Evolutionary conservation across 2,113 vertebrate species (phyloP).

Genomic region (Periophthalmodon schlosseri): DNA sequence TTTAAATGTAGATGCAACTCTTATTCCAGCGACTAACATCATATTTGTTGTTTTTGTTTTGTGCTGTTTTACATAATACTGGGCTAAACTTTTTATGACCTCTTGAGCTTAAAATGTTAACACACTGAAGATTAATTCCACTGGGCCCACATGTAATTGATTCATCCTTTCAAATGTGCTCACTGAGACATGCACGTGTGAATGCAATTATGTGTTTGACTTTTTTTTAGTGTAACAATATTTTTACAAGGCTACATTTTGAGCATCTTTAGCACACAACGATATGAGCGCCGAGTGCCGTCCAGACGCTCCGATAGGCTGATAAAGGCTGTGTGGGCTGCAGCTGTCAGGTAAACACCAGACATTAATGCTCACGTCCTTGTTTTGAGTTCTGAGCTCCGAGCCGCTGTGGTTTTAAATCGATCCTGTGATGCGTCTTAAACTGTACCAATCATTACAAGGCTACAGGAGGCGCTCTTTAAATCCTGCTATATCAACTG

Average conservation of each 20-base stretch:
- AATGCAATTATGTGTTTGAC: too few species aligned
- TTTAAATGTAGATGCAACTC: too few species aligned
- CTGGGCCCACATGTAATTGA: too few species aligned
- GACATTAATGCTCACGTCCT: conserved; percentile 35
- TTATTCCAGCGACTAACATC: too few species aligned
- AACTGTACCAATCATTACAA: conserved; percentile 47
- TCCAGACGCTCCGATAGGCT: conserved; percentile 43
- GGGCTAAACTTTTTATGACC: background rate
- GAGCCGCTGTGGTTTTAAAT: conserved; percentile 27
- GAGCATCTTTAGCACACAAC: too few species aligned
- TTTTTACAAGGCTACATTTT: too few species aligned
- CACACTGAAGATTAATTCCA: background rate
- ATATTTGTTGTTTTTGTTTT: too few species aligned
- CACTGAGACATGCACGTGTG: too few species aligned
- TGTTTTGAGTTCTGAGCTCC: conserved; percentile 24
- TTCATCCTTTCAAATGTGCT: too few species aligned
- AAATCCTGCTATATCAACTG: conserved; percentile 23
- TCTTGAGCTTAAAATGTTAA: background rate
- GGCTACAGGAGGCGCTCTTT: conserved; percentile 41
- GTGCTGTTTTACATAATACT: background rate
- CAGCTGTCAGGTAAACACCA: conserved; percentile 43
- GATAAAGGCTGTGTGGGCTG: conserved; percentile 34
- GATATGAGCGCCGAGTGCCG: conserved; percentile 2
- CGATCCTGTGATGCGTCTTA: conserved; percentile 43
- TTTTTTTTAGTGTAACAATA: too few species aligned